Conservation (phyloP, 2,888 invertebrate species). For the Dendrolimus pini region DNA sequence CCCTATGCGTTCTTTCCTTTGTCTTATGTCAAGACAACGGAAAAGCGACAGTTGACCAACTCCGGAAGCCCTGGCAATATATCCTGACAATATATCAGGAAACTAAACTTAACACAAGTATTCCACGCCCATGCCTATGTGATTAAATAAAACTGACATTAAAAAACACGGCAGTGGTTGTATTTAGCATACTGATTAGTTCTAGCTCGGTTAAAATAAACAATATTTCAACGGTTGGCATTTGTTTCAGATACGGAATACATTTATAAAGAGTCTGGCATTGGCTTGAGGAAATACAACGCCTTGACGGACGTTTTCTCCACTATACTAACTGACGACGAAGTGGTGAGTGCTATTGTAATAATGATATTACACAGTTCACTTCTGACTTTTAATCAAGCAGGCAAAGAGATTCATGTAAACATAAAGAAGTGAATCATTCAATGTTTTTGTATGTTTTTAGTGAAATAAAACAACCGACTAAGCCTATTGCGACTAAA, state of each 20-base stretch:
- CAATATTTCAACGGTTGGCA: not conserved
- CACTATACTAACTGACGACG: conserved; percentile 36
- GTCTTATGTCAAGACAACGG: no score
- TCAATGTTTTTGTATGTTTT: conserved; percentile 7
- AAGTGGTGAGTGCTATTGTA: conserved; percentile 40
- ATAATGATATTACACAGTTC: not conserved
- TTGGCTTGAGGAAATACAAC: conserved; percentile 46
- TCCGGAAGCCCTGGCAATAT: no score
- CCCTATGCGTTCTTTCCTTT: no score
- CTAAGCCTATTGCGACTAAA: no score
- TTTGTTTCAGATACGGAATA: conserved; percentile 50
- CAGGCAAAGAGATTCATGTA: not conserved
- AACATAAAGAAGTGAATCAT: not conserved
- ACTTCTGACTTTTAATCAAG: not conserved
- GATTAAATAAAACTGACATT: no score
- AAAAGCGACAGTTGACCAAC: no score
- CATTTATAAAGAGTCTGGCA: conserved; percentile 39
- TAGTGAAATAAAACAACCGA: no score
- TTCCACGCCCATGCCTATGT: no score
- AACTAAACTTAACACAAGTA: no score
- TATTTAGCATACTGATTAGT: not conserved
- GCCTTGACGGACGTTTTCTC: conserved; percentile 28
- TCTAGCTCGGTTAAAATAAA: not conserved
- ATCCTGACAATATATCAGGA: no score
- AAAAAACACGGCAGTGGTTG: not conserved